phyloP scores from a whole-genome alignment of 2,888 invertebrate genomes.

The Drosophila mettleri region DNA sequence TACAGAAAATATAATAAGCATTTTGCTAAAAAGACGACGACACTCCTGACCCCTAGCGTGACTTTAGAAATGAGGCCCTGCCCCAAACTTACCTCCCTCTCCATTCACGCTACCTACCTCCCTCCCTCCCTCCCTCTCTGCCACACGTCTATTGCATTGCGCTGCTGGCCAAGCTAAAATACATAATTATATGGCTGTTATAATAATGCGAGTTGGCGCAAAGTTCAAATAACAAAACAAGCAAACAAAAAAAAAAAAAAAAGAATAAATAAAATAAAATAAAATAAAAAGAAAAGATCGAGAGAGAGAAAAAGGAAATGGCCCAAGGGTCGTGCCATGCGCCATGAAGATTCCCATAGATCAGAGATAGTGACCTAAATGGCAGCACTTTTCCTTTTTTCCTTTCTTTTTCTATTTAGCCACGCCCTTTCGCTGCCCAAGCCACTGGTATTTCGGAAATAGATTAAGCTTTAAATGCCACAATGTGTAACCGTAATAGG shows the following conservation, averaged over 20 bases:
- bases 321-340: slow-evolving; percentile 41
- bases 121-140: not conserved
- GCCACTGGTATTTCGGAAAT: slow-evolving; percentile 39
- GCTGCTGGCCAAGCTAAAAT: slow-evolving; percentile 62
- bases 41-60: slow-evolving; percentile 7
- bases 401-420: not conserved
- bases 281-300: not conserved
- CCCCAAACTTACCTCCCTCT: not conserved
- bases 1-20: slow-evolving; percentile 70
- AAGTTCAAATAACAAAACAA: slow-evolving; percentile 57
- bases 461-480: slow-evolving; percentile 63
- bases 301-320: slow-evolving; percentile 24
- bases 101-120: not conserved
- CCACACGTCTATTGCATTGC: slow-evolving; percentile 44
- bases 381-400: slow-evolving; percentile 26
- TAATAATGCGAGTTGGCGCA: slow-evolving; percentile 73
- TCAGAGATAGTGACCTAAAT: slow-evolving; percentile 49
- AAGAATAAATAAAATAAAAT: not conserved
- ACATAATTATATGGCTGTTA: slow-evolving; percentile 75
- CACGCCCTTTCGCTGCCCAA: not conserved
- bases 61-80: not conserved
- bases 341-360: slow-evolving; percentile 46
- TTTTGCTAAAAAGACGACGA: slow-evolving; percentile 47
- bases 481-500: slow-evolving; percentile 60
- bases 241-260: not conserved